Conservation (phyloP, 2,797 vertebrate species). For the Lagocephalus sceleratus region DNA sequence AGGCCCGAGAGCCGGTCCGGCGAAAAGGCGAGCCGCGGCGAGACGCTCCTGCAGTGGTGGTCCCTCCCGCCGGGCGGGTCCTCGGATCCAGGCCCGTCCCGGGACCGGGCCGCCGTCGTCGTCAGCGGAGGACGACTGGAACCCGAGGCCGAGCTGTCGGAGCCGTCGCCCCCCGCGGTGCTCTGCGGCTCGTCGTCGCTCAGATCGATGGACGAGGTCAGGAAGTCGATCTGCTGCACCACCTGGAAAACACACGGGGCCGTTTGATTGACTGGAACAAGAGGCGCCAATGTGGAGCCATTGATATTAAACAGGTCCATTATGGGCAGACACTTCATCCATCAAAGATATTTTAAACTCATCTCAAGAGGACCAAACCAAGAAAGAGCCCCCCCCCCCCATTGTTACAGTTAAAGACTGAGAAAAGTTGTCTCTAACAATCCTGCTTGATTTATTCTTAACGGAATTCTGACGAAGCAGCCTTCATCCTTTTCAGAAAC, state of each 20-base stretch:
- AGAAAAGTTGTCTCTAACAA: too few relatives aligned
- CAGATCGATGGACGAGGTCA: slow-evolving; percentile 75
- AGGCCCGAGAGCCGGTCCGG: slow-evolving; percentile 30
- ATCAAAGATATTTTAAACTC: not conserved
- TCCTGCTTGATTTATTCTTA: too few relatives aligned
- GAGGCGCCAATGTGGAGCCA: not conserved
- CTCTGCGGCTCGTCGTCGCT: slow-evolving; percentile 50
- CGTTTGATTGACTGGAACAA: slow-evolving; percentile 3
- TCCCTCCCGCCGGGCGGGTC: slow-evolving; percentile 22
- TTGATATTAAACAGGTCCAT: not conserved
- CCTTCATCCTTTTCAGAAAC: too few relatives aligned
- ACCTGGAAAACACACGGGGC: slow-evolving; percentile 61
- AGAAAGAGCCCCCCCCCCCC: not conserved
- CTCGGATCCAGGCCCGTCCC: slow-evolving; percentile 18
- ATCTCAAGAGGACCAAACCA: not conserved
- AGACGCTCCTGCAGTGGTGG: slow-evolving; percentile 19
- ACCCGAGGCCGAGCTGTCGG: slow-evolving; percentile 54
- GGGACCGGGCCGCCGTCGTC: slow-evolving; percentile 28
- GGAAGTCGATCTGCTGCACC: slow-evolving; percentile 77
- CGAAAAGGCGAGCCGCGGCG: slow-evolving; percentile 34
- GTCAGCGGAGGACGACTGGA: too few relatives aligned
- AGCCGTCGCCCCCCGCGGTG: slow-evolving; percentile 26
- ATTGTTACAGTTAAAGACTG: too few relatives aligned
- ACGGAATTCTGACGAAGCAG: too few relatives aligned
- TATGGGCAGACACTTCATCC: not conserved